These are phyloP conservation scores for Hirudinaria manillensis DNA, from an alignment of 2,888 invertebrate genomes.

Conservation along the genomic window DNA sequence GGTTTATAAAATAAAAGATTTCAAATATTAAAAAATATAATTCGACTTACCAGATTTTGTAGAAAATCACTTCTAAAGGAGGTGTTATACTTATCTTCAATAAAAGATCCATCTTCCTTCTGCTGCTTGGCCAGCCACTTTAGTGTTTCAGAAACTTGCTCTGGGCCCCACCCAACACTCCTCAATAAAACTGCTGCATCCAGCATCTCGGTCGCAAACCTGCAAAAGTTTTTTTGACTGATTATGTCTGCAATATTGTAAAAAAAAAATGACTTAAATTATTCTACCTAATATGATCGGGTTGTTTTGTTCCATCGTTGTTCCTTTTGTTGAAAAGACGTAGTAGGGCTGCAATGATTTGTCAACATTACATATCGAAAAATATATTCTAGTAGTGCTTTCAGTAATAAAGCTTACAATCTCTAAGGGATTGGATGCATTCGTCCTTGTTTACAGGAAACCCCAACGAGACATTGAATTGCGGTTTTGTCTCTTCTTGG, in stretches of 20 bases:
- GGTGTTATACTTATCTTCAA: not conserved
- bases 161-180: not conserved
- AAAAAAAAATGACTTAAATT: not conserved
- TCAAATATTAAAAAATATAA: not conserved
- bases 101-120: slow-evolving; percentile 3
- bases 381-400: not conserved
- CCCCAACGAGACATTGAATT: not conserved
- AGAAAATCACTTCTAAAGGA: too few relatives aligned
- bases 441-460: not conserved
- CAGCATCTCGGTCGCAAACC: not conserved
- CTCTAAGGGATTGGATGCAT: not conserved
- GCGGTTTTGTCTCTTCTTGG: not conserved
- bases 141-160: not conserved
- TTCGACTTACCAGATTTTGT: too few relatives aligned
- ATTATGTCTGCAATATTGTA: not conserved
- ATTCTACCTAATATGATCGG: not conserved
- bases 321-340: not conserved
- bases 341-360: not conserved
- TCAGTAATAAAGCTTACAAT: not conserved
- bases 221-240: not conserved
- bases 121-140: not conserved
- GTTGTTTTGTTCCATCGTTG: not conserved
- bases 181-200: not conserved
- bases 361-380: not conserved
- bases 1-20: too few relatives aligned